Base-by-base conservation (phyloP, 1,140 invertebrate species). In the Trichoplusia ni region DNA sequence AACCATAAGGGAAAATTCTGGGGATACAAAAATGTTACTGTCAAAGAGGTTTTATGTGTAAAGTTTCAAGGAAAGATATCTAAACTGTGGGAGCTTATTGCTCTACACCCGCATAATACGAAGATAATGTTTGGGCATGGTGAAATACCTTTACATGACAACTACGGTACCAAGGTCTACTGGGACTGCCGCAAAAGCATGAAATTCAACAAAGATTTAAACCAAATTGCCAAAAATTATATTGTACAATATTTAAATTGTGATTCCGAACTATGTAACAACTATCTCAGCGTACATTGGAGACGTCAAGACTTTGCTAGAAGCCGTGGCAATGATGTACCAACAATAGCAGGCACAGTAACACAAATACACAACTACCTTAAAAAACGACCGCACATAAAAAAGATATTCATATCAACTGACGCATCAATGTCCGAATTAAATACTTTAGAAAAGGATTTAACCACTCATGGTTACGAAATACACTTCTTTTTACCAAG, bases 131-230 rank as follows among this genome's bases (percentile, higher is more conserved):
- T 99, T 72, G 94, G 96, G 70, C 94, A 96, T 82, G 97, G 96
- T 42, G 98, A 99, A 91, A 95, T 97, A 27, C 93, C 97, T 7
- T 90, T 99, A 13, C 98, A 99, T 86, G 94, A 98, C 81, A 85
- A 89, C 27, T 99, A 96, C 91, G 98, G 98, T 3, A 94, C 95
- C 64, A 80, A 86, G 49, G 88, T 93, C 29, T 99, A 97, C 87
- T 99, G 98, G 98, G 88, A 91, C 65, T 96, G 95, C 16, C 92
- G 98, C 73, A 92, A 97, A 70, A 99, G 97, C 79, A 98, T 99
- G 96, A 92, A 95, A 70, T 99, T 98, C 86, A 94, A 95, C 53
- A 90, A 91, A 37, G 79, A 93, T 44, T 91, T 99, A 1, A 84
- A 93, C 40, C 46, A 93, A 73, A 93, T 95, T 71, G 97, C 95